Evolutionary conservation across 2,888 invertebrate genomes (phyloP).

Genomic region (Cenopis cana): DNA sequence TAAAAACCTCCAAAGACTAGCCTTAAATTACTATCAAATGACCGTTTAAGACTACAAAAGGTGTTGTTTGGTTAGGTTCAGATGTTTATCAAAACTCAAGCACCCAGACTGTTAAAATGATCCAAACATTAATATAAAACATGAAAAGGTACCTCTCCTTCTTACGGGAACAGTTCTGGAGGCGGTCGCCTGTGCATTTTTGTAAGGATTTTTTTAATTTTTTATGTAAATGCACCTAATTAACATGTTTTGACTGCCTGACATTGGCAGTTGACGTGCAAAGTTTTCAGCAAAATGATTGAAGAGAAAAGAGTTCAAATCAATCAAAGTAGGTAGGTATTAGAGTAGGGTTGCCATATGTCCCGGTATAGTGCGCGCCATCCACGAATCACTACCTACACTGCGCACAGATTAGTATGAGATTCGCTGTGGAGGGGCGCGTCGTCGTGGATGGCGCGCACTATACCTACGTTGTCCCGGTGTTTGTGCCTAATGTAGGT

Average conservation of each 20-base stretch:
- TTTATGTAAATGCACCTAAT: no score
- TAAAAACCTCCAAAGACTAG: no score
- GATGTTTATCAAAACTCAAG: neutral
- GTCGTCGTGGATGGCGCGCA: no score
- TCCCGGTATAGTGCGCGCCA: no score
- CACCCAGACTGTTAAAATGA: neutral
- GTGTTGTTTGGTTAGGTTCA: neutral
- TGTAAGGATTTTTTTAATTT: slow-evolving; percentile 15
- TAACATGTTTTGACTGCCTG: slow-evolving; percentile 3
- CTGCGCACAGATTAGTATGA: no score
- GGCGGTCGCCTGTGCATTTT: slow-evolving; percentile 33
- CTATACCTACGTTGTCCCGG: no score
- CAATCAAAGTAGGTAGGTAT: no score
- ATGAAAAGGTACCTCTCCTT: slow-evolving; percentile 12
- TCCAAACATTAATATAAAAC: neutral
- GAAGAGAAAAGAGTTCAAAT: slow-evolving; percentile 1
- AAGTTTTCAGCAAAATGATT: neutral
- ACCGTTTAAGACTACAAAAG: neutral
- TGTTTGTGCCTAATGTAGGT: no score
- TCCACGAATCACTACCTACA: no score
- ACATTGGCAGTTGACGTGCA: slow-evolving; percentile 11
- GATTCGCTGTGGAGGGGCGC: no score
- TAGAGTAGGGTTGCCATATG: no score
- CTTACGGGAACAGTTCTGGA: slow-evolving; percentile 1
- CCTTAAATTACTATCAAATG: neutral